These are phyloP conservation scores for Eueremaeus valkanovi DNA, from an alignment of 2,888 invertebrate species.

Conservation along the genomic window DNA sequence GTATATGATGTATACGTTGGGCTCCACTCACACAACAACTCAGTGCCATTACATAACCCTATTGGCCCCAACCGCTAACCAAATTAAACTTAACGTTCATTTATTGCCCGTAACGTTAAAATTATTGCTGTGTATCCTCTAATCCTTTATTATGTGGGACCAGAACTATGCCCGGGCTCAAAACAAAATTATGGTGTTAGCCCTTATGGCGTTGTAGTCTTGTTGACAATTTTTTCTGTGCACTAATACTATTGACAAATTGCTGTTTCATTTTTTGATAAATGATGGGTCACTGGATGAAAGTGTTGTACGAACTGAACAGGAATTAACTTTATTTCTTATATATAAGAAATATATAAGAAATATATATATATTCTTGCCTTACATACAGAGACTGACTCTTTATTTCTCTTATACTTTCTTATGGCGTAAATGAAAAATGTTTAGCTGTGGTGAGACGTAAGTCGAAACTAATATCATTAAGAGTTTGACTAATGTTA, in stretches of 20 bases:
- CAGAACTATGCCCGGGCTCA: neutral
- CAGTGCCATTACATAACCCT: conserved; percentile 7
- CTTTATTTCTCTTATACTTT: too few relatives aligned
- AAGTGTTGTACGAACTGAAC: neutral
- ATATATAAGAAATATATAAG: too few relatives aligned
- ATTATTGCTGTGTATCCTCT: too few relatives aligned
- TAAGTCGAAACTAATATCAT: too few relatives aligned
- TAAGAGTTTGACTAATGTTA: too few relatives aligned
- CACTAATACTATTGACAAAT: conserved; percentile 6
- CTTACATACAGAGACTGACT: too few relatives aligned
- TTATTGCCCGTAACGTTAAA: neutral
- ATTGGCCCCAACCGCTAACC: conserved; percentile 31
- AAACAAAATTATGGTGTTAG: neutral
- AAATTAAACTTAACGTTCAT: conserved; percentile 20
- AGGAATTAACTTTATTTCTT: neutral
- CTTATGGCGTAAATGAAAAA: too few relatives aligned
- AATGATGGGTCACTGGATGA: conserved; percentile 2
- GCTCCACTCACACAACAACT: neutral
- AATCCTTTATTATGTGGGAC: too few relatives aligned
- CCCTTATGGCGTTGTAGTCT: neutral
- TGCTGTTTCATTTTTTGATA: conserved; percentile 25
- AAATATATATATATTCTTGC: too few relatives aligned
- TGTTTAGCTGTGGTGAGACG: too few relatives aligned
- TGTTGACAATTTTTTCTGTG: neutral
- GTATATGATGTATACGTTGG: neutral